Base-by-base conservation (phyloP, 2,888 invertebrate species). In the Mamestra brassicae region DNA sequence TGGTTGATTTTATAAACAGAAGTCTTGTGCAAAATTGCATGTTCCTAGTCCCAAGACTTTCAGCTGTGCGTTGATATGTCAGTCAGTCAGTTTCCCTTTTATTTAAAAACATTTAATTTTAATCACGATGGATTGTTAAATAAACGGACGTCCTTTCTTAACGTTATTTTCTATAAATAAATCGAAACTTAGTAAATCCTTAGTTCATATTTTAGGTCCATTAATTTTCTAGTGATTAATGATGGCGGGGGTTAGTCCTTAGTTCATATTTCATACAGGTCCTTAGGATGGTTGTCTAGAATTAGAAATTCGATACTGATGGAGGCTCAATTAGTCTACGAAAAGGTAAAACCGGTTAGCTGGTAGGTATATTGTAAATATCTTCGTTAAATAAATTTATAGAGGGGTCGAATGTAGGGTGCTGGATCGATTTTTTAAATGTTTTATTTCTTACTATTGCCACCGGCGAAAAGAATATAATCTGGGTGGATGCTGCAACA, bases 211-310 rank as follows among this genome's bases (percentile, higher is more conserved):
- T 76, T 80, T 36, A 63, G 73, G 66, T 72, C 69, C 26, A 69
- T 73, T 72, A 72, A 80, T 77, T 61, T 10, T 62, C 38, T 38
- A 57, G 50, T 78, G 80, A 82, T 78, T 84, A 74, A 80, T 68
- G 70, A 66, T 57, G 58, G 65, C 71, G 50, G 17, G 72, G 75
- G 50, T 64, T 75, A 70, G 60, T 60, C 52, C 55, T 64, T 57
- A 50, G 42, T 63, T 76, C 82, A 81, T 80, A 80, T 80, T 80
- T 80, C 71, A 76, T 55, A 65, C 34, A 72, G 38, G 55, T 83
- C 54, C 64, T 42, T n/a, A 52, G 8, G 57, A 64, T 67, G 52
- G 38, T 58, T 79, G 54, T 58, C 57, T 65, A 55, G 42, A 45
- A 57, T 78, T 42, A 60, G 62, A 67, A 66, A 78, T 65, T 71